These are phyloP conservation scores for Enteromius treurensis DNA, from an alignment of 2,797 vertebrate species.

Conservation along the genomic window DNA sequence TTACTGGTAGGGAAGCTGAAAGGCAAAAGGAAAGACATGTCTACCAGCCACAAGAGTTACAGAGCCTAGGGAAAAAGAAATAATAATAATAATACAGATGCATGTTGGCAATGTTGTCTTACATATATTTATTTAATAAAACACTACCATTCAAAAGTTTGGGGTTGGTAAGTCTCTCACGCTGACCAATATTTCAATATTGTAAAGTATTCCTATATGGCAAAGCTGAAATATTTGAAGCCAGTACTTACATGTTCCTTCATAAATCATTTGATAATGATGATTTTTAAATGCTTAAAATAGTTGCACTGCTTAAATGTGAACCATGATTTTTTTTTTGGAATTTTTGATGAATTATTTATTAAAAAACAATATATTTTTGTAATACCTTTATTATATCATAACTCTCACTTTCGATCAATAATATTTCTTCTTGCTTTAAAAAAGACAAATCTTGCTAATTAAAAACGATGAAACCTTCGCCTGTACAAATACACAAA, in stretches of 20 bases:
- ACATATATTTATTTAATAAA: neutral
- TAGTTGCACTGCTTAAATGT: neutral
- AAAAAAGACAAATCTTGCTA: neutral
- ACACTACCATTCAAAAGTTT: neutral
- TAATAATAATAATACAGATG: neutral
- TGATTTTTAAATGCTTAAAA: neutral
- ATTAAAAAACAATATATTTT: neutral
- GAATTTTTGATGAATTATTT: neutral
- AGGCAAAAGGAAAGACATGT: slow-evolving; percentile 70
- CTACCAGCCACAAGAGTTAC: slow-evolving; percentile 65
- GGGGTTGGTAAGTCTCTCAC: neutral
- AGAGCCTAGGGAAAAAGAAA: slow-evolving; percentile 51
- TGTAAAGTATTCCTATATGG: no score
- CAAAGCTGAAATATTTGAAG: no score
- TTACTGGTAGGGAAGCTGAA: slow-evolving; percentile 72
- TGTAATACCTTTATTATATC: neutral
- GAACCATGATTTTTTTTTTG: neutral
- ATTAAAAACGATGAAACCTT: neutral
- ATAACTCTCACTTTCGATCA: neutral
- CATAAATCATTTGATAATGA: neutral
- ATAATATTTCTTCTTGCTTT: neutral
- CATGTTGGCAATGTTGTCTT: neutral
- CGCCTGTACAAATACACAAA: neutral
- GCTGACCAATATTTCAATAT: neutral
- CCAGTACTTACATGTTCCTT: neutral